These are phyloP conservation scores for Drosophila ficusphila DNA, from an alignment of 1,140 invertebrate genomes.

Conservation along the genomic window DNA sequence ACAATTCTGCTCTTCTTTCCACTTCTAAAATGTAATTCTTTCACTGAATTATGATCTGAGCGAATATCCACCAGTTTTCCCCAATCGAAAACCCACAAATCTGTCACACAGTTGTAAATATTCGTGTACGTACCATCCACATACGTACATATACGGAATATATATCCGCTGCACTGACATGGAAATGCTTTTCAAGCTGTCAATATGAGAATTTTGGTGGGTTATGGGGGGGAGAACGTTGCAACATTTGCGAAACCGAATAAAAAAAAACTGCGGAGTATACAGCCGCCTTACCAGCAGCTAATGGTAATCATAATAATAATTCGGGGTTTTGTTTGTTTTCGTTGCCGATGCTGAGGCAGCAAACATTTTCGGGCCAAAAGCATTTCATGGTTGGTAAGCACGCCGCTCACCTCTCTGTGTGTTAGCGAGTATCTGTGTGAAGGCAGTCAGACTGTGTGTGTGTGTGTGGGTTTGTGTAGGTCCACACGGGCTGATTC, in stretches of 20 bases:
- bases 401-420: constrained; percentile 14
- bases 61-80: background rate
- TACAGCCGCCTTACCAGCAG: constrained; percentile 4
- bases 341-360: constrained; percentile 22
- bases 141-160: background rate
- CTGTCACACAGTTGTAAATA: background rate
- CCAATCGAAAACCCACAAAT: background rate
- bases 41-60: background rate
- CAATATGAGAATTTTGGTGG: background rate
- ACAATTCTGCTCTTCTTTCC: background rate
- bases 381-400: constrained; percentile 41
- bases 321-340: constrained; percentile 37
- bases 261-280: constrained; percentile 21
- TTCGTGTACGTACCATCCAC: background rate
- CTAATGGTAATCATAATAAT: constrained; percentile 46
- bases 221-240: constrained; percentile 1
- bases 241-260: constrained; percentile 6
- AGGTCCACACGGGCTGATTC: constrained; percentile 12
- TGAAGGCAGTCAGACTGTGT: background rate
- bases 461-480: background rate
- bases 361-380: constrained; percentile 37
- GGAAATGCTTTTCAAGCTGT: constrained; percentile 37
- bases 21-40: background rate
- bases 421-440: background rate
- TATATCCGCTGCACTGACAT: constrained; percentile 12